A percentile compares a stretch with the other conserved stretches of the same genome.
phyloP scores from a whole-genome alignment of 1,140 invertebrate genomes.

The Rhynchophorus ferrugineus region DNA sequence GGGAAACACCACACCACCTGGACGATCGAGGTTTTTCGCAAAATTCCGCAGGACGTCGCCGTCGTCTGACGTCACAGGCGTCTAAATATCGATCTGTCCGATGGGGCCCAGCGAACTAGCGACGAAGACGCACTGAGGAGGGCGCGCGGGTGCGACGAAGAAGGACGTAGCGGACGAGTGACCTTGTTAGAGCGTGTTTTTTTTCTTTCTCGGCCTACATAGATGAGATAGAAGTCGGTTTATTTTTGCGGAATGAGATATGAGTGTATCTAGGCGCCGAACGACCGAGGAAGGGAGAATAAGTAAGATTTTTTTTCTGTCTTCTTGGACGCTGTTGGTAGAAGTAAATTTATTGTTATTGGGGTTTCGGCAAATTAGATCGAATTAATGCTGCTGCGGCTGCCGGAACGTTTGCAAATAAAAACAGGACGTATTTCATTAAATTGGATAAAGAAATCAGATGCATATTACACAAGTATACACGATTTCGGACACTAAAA shows the following conservation, averaged over 20 bases:
- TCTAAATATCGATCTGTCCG: constrained; percentile 38
- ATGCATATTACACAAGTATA: no score
- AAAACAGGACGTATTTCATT: no score
- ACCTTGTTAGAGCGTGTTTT: constrained; percentile 28
- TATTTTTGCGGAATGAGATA: constrained; percentile 36
- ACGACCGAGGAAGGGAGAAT: background rate
- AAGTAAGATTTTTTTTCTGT: background rate
- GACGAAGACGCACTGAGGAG: no score
- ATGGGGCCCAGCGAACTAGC: constrained; percentile 15
- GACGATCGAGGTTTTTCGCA: constrained; percentile 34
- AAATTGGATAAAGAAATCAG: no score
- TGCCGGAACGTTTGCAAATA: no score
- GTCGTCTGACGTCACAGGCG: constrained; percentile 40
- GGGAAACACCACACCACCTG: constrained; percentile 34
- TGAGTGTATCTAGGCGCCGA: background rate
- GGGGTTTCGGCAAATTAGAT: background rate
- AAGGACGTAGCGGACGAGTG: constrained; percentile 10
- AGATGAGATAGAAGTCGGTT: constrained; percentile 32
- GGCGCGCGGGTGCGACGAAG: background rate
- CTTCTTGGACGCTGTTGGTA: background rate
- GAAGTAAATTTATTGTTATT: background rate
- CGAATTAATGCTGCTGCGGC: no score
- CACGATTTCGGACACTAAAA: no score
- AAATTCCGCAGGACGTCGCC: constrained; percentile 31
- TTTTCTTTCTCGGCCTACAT: constrained; percentile 32